Conservation (phyloP, 2,113 vertebrate genomes). For the Sarotherodon lohbergeri region DNA sequence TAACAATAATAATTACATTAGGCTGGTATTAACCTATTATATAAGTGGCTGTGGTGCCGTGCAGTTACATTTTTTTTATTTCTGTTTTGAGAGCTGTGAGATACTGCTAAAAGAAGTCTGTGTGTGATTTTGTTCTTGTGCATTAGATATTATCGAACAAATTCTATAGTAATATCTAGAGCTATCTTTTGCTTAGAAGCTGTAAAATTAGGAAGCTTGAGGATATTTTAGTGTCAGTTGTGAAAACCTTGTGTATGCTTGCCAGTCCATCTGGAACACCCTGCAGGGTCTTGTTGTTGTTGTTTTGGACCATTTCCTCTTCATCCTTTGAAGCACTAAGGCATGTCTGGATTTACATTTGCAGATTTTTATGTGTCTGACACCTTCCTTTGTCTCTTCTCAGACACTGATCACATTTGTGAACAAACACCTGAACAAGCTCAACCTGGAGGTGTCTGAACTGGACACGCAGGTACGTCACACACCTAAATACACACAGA, state of each 20-base stretch:
- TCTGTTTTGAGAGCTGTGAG: too few species aligned
- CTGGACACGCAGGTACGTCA: conserved; percentile 90
- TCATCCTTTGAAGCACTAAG: background rate
- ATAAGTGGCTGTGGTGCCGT: too few species aligned
- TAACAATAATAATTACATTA: background rate
- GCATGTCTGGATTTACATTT: background rate
- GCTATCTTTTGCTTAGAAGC: background rate
- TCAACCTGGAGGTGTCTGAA: conserved; percentile 97
- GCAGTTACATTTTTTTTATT: background rate
- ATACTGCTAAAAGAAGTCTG: too few species aligned
- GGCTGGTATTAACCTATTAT: too few species aligned
- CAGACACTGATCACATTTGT: conserved; percentile 98
- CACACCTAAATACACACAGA: background rate
- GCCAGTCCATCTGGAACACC: background rate
- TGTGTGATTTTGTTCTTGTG: too few species aligned
- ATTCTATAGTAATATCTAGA: background rate
- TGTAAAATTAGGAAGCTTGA: background rate
- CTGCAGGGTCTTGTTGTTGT: background rate
- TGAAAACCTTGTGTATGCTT: background rate
- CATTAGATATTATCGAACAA: background rate
- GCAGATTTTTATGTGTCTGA: background rate
- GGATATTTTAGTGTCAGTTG: background rate
- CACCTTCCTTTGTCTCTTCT: conserved; percentile 23
- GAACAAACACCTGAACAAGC: conserved; percentile 97
- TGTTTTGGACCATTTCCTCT: background rate